Base-by-base conservation (phyloP, 2,888 invertebrate species). In the Doris montereyensis region DNA sequence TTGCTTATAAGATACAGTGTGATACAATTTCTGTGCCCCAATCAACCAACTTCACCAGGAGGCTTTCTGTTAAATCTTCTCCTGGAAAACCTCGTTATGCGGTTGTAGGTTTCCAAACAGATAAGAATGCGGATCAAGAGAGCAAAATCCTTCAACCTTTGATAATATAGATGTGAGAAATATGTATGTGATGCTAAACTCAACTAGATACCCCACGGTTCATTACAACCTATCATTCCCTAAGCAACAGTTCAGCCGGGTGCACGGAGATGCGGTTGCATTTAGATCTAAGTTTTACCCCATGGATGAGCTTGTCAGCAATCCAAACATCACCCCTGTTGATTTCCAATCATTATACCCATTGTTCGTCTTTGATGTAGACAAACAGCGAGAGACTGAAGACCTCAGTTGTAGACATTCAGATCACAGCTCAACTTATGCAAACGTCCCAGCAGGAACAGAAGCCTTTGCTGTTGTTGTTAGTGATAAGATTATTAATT, bases 361-460 rank as follows among this genome's bases (percentile, higher is more conserved):
- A 8, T 28, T 72, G 24, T 58, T 73, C 34, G 73, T 32, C 28
- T 58, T 73, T 57, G 58, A 73, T 57, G 73, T 73, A 13, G 30
- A 5, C 58, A 73, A 73, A 73, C 73, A 28, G 57, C 30, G 71
- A 71, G 57, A n/a, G n/a, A n/a, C n/a, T n/a, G n/a, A n/a, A n/a
- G n/a, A n/a, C n/a, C n/a, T n/a, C n/a, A n/a, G n/a, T 1, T 13
- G 30, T 30, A 57, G 17, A 72, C 57, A 57, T 72, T 72, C 26
- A 24, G 30, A 30, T 72, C 30, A 72, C 52, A 32, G 73, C 21
- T n/a, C 8, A 13, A 26, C 60, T 73, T 73, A 73, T 58, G 32
- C 8, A n/a, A 73, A 73, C 5, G 30, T 30, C 13, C 58, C 58
- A 58, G 52, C 72, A 5, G 60, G 21, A n/a, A n/a, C n/a, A n/a